Percentiles rank a stretch among this genome's conserved stretches.
phyloP scores from a whole-genome alignment of 2,113 vertebrate genomes.

The Hyperopisus bebe region DNA sequence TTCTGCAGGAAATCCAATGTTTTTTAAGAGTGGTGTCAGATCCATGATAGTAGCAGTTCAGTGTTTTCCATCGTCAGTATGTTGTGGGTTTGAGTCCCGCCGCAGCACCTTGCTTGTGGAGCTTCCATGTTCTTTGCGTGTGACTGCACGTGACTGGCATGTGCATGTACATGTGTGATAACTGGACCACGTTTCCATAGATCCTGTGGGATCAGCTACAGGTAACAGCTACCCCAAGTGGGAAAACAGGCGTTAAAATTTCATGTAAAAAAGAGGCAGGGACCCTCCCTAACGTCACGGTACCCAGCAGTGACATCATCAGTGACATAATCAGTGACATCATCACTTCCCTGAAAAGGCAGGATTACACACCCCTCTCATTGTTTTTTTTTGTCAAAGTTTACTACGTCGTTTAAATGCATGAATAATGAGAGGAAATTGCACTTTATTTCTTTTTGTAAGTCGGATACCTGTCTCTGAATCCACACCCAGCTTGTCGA shows the following conservation, averaged over 20 bases:
- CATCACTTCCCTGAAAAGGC: no score
- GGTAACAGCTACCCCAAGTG: background rate
- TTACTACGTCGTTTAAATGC: no score
- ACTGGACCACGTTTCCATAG: background rate
- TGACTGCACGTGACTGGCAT: background rate
- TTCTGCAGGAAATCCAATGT: background rate
- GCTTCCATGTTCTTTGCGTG: background rate
- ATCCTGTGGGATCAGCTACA: background rate
- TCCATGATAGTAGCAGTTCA: background rate
- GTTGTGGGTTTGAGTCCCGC: background rate
- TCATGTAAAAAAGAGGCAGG: no score
- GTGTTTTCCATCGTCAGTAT: background rate
- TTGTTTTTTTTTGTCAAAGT: no score
- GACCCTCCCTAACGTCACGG: no score
- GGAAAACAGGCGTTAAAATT: no score
- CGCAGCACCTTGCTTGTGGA: background rate
- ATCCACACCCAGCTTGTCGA: no score
- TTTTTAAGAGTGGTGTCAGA: background rate
- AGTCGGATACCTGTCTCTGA: no score
- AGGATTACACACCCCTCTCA: no score
- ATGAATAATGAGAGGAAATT: no score
- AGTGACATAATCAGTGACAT: no score
- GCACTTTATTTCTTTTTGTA: no score
- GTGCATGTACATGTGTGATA: background rate
- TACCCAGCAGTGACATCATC: background rate